phyloP scores from a whole-genome alignment of 2,797 vertebrate genomes.

The Aulostomus chinensis region DNA sequence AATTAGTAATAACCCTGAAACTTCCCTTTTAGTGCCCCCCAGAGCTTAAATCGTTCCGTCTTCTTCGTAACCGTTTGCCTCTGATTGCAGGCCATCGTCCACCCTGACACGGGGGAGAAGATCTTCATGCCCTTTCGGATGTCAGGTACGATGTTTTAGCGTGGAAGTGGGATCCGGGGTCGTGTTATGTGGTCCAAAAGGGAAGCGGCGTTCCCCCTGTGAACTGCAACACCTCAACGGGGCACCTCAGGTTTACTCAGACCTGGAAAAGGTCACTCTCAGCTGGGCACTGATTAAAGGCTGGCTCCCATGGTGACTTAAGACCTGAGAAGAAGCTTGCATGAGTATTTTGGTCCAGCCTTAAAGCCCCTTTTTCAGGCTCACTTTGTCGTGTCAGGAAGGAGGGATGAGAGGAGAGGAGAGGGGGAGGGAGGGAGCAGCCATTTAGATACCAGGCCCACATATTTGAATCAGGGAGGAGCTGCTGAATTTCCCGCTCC shows the following conservation, averaged over 20 bases:
- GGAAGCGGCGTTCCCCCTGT: conserved; percentile 43
- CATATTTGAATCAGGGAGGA: not conserved
- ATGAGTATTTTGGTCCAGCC: conserved; percentile 58
- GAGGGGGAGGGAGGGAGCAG: not conserved
- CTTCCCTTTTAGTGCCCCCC: too few species aligned
- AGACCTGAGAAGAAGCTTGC: conserved; percentile 40
- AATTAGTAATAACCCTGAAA: too few species aligned
- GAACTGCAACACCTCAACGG: conserved; percentile 62
- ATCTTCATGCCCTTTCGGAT: conserved; percentile 97
- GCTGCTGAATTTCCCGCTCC: not conserved
- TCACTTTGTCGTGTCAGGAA: not conserved
- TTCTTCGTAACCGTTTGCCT: conserved; percentile 13
- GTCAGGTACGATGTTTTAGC: conserved; percentile 84
- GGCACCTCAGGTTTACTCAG: conserved; percentile 64
- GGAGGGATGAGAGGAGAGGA: not conserved
- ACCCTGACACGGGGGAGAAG: conserved; percentile 93
- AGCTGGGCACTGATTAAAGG: conserved; percentile 82
- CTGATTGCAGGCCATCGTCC: conserved; percentile 88
- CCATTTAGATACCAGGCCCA: not conserved
- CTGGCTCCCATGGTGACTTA: conserved; percentile 56
- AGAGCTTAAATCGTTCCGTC: too few species aligned
- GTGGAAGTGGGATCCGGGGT: conserved; percentile 36
- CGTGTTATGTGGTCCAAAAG: conserved; percentile 69
- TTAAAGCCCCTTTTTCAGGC: conserved; percentile 52
- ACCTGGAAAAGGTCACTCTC: conserved; percentile 80